Base-by-base conservation (phyloP, 2,888 invertebrate species). In the Brachypalpus laphriformis region DNA sequence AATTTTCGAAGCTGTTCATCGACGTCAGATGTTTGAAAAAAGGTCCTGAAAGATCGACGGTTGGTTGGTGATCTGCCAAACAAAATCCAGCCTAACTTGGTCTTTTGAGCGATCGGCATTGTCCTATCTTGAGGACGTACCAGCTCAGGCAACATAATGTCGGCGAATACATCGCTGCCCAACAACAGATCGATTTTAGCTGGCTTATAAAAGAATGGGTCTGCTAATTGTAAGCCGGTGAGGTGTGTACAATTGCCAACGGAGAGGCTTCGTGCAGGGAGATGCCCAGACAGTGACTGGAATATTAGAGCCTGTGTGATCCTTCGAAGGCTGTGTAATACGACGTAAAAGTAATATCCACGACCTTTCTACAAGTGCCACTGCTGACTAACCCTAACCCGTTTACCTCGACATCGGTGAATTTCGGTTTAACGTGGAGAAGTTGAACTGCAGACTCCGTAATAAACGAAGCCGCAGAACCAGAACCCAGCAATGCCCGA, bases 321-420 rank as follows among this genome's bases (percentile, higher is more conserved):
- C 11, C 45, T 56, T 40, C 40, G 40, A 40, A 54, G 9, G 22
- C 28, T 40, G 51, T 25, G 3, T 14, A 7, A 11, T 42, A 47
- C n/a, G n/a, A n/a, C n/a, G n/a, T n/a, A n/a, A n/a, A n/a, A n/a
- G n/a, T n/a, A n/a, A n/a, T n/a, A n/a, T n/a, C n/a, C n/a, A n/a
- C n/a, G n/a, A n/a, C n/a, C n/a, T n/a, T n/a, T n/a, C n/a, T n/a
- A n/a, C n/a, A n/a, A n/a, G 45, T 65, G 47, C 47, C 65, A 47
- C 45, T 75, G 45, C 47, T 45, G 75, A 65, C 75, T 34, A 65
- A 47, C 31, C 75, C 75, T 42, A 56, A 47, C 31, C 65, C 65
- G n/a, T 65, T 56, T 11, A 75, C 66, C 66, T 57, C 66, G 11
- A 54, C 45, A 34, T 37, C 11, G 9, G 65, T 57, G 0, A 37